phyloP scores from a whole-genome alignment of 2,888 invertebrate genomes.

The Odontocolon sp. region DNA sequence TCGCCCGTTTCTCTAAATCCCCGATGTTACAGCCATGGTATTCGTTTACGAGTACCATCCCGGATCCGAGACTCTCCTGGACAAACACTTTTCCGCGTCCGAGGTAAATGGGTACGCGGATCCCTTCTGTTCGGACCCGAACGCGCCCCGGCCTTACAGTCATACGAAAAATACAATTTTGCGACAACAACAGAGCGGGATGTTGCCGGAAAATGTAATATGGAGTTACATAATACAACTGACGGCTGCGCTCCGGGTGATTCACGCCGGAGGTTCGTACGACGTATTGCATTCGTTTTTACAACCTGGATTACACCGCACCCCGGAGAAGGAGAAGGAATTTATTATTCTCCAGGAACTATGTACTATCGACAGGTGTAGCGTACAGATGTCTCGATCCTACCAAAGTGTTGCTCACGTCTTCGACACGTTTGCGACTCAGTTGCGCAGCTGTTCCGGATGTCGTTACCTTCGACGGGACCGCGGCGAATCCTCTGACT shows the following conservation, averaged over 20 bases:
- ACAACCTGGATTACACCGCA: too few relatives aligned
- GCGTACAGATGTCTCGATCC: conserved; percentile 94
- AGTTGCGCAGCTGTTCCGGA: conserved; percentile 92
- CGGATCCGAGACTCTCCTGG: conserved; percentile 92
- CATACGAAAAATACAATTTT: conserved; percentile 92
- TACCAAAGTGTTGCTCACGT: conserved; percentile 93
- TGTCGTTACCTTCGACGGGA: conserved; percentile 89
- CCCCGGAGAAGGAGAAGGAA: too few relatives aligned
- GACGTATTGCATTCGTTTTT: conserved; percentile 16
- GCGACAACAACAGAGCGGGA: conserved; percentile 87
- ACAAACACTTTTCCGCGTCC: conserved; percentile 89
- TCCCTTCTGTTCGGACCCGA: conserved; percentile 92
- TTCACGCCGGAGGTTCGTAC: conserved; percentile 86
- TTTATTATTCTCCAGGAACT: neutral
- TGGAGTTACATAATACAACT: conserved; percentile 98
- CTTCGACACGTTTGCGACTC: conserved; percentile 88
- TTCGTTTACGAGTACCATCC: conserved; percentile 98
- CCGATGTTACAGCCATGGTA: conserved; percentile 89
- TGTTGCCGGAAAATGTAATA: conserved; percentile 94
- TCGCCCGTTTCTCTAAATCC: neutral
- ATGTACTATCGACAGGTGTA: conserved; percentile 81
- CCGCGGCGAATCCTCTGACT: conserved; percentile 85
- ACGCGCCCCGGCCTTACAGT: conserved; percentile 90
- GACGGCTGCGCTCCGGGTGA: conserved; percentile 94
- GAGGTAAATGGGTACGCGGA: conserved; percentile 86